Evolutionary conservation across 2,797 vertebrate species (phyloP).

Genomic region (Coracias cyanogaster): DNA sequence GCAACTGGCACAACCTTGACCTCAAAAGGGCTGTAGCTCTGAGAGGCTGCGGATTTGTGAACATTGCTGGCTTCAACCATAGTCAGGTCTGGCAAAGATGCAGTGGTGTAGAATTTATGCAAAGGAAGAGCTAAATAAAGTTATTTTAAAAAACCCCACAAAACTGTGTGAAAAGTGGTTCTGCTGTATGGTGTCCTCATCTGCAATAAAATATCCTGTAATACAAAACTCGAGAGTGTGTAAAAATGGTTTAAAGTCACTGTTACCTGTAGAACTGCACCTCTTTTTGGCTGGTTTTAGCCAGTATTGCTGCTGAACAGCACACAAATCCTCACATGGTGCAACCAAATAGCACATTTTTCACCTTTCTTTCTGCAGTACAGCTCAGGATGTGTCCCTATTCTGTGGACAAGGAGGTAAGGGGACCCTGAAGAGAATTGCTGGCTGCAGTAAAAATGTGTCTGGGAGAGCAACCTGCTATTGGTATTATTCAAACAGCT

Average conservation of each 20-base stretch:
- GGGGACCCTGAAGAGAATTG: not conserved
- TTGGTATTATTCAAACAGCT: not conserved
- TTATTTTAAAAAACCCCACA: not conserved
- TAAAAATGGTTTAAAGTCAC: not conserved
- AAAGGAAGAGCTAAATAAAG: not conserved
- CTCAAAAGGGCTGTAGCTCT: not conserved
- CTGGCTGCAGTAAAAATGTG: not conserved
- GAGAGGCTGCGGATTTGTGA: not conserved
- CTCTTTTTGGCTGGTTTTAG: not conserved
- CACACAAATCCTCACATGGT: not conserved
- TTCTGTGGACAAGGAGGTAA: not conserved
- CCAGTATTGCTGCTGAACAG: not conserved
- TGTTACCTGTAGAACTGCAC: not conserved
- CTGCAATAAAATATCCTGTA: not conserved
- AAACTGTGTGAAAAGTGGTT: not conserved
- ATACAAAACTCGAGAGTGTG: not conserved
- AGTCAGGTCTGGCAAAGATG: not conserved
- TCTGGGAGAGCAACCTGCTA: not conserved
- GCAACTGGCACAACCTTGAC: not conserved
- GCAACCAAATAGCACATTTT: not conserved
- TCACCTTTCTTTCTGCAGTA: not conserved
- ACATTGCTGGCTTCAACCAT: not conserved
- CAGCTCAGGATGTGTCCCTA: not conserved
- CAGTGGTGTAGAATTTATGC: not conserved
- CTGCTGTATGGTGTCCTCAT: not conserved